phyloP scores from a whole-genome alignment of 1,140 invertebrate genomes.

The Drosophila jambulina region DNA sequence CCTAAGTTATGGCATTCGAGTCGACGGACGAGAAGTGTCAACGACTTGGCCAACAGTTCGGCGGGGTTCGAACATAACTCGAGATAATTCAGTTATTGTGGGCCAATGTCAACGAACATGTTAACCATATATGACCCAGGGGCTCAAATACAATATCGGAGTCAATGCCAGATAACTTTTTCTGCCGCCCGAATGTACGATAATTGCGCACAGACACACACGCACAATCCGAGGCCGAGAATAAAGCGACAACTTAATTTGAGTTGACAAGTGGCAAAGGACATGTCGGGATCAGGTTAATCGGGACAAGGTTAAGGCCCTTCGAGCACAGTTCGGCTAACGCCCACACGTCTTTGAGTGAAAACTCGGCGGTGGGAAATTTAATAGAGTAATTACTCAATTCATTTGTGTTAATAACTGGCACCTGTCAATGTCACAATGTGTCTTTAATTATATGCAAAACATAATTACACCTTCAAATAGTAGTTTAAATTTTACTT shows the following conservation, averaged over 20 bases:
- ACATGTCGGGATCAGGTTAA: conserved; percentile 38
- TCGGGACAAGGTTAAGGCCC: conserved; percentile 31
- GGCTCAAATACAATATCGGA: conserved; percentile 29
- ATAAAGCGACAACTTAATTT: conserved; percentile 67
- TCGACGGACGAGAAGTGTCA: conserved; percentile 46
- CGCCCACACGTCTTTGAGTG: not conserved
- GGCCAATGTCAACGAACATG: conserved; percentile 69
- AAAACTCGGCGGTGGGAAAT: conserved; percentile 12
- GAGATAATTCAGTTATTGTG: conserved; percentile 77
- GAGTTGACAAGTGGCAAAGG: conserved; percentile 50
- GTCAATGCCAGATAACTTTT: conserved; percentile 53
- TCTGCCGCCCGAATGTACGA: conserved; percentile 46
- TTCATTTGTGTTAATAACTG: conserved; percentile 1
- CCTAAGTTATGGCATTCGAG: conserved; percentile 65
- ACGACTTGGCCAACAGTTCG: conserved; percentile 48
- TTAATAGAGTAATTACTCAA: not conserved
- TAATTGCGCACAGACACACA: conserved; percentile 46
- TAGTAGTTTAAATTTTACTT: not conserved
- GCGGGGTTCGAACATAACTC: conserved; percentile 63
- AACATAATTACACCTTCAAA: not conserved
- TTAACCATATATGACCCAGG: conserved; percentile 51
- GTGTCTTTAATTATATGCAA: not conserved
- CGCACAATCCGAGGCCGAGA: not conserved
- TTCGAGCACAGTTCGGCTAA: conserved; percentile 2
- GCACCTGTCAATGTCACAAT: not conserved